Evolutionary conservation across 2,888 invertebrate species (phyloP), one percentile per base, ranked within the genome.

Genomic region (Caprella mutica): DNA sequence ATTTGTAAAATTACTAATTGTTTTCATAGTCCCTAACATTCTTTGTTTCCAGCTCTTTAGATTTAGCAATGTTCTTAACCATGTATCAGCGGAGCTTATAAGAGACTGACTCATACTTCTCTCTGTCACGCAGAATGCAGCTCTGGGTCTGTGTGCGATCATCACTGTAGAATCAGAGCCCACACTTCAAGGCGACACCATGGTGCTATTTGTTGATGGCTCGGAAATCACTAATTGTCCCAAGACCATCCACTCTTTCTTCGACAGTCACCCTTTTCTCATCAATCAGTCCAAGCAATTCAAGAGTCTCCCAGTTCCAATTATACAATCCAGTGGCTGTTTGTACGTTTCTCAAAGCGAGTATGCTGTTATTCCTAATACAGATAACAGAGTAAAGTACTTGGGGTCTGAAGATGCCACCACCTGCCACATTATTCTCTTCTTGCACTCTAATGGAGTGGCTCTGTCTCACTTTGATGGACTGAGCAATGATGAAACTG

Each of bases 381-480:
- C 12, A 3, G 60, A 64, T 48, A 19, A 52, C 1, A 44, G 46
- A 26, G 39, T 64, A 2, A 58, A 57, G 23, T 21, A 48, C 12
- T 44, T 64, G 12, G 63, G 63, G 6, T 60, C 63, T 5, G 63
- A 60, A 42, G 57, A 57, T 44, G 63, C 63, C 43, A 64, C 63
- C n/a, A 64, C 63, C 19, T 64, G 63, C 26, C 63, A 64, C 23
- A 53, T 60, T 35, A 52, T 64, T 19, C 40, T 64, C 5, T 48
- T 64, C 21, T 40, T 42, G 21, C 59, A 64, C 29, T 52, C 55
- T n/a, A 60, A 58, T 17, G 52, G 51, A 21, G 57, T 58, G 26
- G 59, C 55, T 27, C 52, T 64, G 21, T 55, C 63, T 14, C 63
- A 64, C 35, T 64, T 59, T 58, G 63, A 64, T 55, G 63, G 63